Evolutionary conservation across 1,140 invertebrate species (phyloP), one percentile per base, ranked within the genome.

Genomic region (Eumaeus atala): DNA sequence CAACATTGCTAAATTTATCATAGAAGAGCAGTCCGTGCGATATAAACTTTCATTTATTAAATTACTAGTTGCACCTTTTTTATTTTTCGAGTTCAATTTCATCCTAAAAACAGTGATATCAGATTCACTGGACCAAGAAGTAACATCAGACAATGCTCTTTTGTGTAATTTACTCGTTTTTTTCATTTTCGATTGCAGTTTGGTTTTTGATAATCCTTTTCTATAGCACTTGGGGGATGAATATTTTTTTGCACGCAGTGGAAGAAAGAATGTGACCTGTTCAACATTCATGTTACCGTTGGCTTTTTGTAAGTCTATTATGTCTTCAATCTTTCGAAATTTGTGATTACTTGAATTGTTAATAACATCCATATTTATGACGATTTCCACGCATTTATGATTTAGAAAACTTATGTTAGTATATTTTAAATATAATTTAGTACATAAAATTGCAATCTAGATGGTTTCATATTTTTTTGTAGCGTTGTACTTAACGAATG

Each of bases 91-190:
- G 42, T 61, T 68, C 12, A 77, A 37, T 60, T 78, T 82, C 81
- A 84, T 80, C 61, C 78, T 64, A 14, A 87, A 58, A 6, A 87
- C 84, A 0, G 84, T 85, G 16, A 87, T 77, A 50, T 87, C 84
- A 1, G 84, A 85, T 55, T 87, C 81, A 51, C 84, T 87, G 4
- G 84, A 81, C 81, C 81, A 87, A 34, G 78, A 82, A 49, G 77
- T 55, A 5, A 70, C 67, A n/a, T n/a, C n/a, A 17, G 84, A 75
- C 11, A 71, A 60, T n/a, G 60, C 51, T 18, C 67, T 56, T 33
- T 62, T 42, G 18, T 34, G 35, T 14, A 33, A 11, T 42, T 72
- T 82, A 55, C 79, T 77, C 7, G 53, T 51, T 51, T 67, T 72
- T 36, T 74, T 74, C 17, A 72, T 73, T 50, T 12, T 54, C 9